Conservation (phyloP, 2,113 vertebrate species). For the Petrocephalus zakoni region DNA sequence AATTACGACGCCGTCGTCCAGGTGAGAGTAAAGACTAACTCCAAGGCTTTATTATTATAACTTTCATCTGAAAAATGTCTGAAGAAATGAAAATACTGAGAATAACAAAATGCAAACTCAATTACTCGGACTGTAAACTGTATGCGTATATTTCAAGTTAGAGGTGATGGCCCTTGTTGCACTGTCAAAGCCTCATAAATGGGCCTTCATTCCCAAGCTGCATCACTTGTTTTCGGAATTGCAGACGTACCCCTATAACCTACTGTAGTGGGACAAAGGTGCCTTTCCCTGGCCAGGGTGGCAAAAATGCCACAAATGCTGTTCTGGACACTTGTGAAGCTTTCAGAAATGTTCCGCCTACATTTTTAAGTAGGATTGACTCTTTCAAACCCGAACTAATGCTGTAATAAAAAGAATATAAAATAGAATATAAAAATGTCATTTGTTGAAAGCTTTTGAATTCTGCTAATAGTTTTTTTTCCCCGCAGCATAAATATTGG, state of each 20-base stretch:
- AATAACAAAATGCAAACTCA: constrained; percentile 13
- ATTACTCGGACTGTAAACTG: constrained; percentile 13
- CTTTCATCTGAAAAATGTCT: background rate
- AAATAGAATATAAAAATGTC: background rate
- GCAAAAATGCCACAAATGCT: constrained; percentile 38
- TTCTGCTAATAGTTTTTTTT: constrained; percentile 4
- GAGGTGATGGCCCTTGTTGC: constrained; percentile 15
- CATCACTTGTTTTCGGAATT: constrained; percentile 7
- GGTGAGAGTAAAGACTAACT: constrained; percentile 8
- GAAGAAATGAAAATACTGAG: background rate
- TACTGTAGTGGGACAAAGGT: background rate
- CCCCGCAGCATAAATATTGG: background rate
- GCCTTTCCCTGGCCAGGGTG: background rate
- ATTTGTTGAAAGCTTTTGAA: constrained; percentile 13
- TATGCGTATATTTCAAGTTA: constrained; percentile 15
- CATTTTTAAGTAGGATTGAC: constrained; percentile 31
- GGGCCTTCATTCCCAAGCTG: constrained; percentile 36
- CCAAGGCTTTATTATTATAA: background rate
- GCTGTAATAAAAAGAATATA: constrained; percentile 9
- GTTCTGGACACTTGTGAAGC: constrained; percentile 20
- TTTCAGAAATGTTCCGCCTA: constrained; percentile 38
- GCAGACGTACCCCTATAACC: background rate
- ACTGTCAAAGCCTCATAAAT: constrained; percentile 42
- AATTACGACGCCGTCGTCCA: constrained; percentile 22
- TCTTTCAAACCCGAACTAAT: constrained; percentile 14